These are phyloP conservation scores for Athetis lepigone DNA, from an alignment of 2,888 invertebrate species.

Conservation along the genomic window DNA sequence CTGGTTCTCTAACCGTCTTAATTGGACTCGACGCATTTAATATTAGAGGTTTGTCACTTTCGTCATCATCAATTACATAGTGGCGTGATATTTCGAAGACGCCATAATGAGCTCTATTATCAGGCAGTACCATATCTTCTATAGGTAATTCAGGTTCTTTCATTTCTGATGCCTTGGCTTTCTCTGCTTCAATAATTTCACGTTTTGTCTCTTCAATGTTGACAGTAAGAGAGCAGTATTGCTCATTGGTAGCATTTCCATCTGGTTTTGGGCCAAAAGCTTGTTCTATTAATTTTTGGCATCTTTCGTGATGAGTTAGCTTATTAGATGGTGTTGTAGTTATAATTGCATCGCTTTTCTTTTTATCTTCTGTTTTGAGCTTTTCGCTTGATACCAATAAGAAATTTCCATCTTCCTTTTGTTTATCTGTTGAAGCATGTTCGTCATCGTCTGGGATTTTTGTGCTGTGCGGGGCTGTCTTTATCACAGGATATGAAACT, in stretches of 20 bases:
- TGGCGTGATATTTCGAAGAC: conserved; percentile 21
- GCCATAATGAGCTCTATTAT: conserved; percentile 22
- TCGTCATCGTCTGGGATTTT: conserved; percentile 47
- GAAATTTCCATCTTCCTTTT: background rate
- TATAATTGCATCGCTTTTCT: background rate
- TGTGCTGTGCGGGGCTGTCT: conserved; percentile 59
- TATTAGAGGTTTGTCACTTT: background rate
- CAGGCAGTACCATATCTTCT: conserved; percentile 2
- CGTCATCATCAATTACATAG: conserved; percentile 5
- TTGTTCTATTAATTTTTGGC: conserved; percentile 59
- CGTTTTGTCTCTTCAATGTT: conserved; percentile 37
- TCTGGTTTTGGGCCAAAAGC: conserved; percentile 63
- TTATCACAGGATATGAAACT: conserved; percentile 63
- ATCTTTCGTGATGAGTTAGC: conserved; percentile 53
- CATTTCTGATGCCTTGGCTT: conserved; percentile 12
- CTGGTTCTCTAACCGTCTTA: background rate
- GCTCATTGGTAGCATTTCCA: background rate
- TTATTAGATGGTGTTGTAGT: background rate
- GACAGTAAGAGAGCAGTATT: conserved; percentile 32
- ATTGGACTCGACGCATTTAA: too few relatives aligned
- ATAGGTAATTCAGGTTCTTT: background rate
- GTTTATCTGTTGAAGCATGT: conserved; percentile 3
- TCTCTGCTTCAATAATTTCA: conserved; percentile 31
- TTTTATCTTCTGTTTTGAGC: background rate
- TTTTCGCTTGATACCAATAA: background rate